phyloP scores from a whole-genome alignment of 2,797 vertebrate species.

The Hippopotamyrus pictus region DNA sequence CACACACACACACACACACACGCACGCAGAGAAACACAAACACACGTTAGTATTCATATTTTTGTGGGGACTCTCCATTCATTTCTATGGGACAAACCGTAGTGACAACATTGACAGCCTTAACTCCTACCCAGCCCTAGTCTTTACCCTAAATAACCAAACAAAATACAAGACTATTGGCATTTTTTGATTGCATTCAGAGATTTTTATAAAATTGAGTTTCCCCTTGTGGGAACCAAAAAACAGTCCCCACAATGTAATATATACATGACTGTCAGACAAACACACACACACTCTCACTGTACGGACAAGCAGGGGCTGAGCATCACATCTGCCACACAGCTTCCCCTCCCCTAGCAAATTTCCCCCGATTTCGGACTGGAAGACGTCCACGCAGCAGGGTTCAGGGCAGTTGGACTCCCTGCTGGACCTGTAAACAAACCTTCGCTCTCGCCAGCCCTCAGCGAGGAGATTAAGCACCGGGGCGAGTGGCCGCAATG shows the following conservation, averaged over 20 bases:
- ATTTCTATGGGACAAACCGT: not conserved
- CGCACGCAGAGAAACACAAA: slow-evolving; percentile 39
- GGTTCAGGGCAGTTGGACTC: not conserved
- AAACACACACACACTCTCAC: slow-evolving; percentile 36
- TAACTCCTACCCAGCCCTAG: not conserved
- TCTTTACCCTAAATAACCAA: not conserved
- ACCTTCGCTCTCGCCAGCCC: not conserved
- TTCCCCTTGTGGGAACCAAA: not conserved
- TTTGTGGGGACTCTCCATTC: not conserved
- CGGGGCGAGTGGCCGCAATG: not conserved
- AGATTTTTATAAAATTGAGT: not conserved
- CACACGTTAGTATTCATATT: slow-evolving; percentile 3
- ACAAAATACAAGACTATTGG: not conserved
- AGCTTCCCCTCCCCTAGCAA: not conserved
- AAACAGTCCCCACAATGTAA: not conserved
- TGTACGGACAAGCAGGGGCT: slow-evolving; percentile 27
- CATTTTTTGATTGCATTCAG: not conserved
- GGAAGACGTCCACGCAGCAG: not conserved
- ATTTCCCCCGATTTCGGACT: not conserved
- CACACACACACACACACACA: slow-evolving; percentile 28
- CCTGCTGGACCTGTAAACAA: not conserved
- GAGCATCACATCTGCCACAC: not conserved
- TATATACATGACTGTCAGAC: not conserved
- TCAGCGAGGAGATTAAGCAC: not conserved
- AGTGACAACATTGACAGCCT: not conserved